phyloP scores from a whole-genome alignment of 2,797 vertebrate genomes.

The Sphenopsis melanotis region DNA sequence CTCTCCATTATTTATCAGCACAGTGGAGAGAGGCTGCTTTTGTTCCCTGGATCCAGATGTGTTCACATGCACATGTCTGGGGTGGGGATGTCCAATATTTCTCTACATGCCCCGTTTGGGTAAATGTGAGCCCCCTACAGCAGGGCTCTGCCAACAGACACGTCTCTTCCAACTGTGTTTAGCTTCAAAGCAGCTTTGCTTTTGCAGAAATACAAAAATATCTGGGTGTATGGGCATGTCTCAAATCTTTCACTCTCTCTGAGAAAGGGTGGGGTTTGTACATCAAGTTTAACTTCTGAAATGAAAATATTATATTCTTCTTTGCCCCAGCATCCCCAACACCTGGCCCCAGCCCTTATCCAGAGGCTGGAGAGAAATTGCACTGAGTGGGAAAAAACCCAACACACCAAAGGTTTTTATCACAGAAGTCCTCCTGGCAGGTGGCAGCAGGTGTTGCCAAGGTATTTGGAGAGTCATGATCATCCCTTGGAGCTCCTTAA shows the following conservation, averaged over 20 bases:
- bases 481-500: background rate
- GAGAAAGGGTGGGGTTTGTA: background rate
- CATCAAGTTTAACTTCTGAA: background rate
- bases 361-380: background rate
- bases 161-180: rapidly evolving
- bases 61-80: rapidly evolving
- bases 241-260: background rate
- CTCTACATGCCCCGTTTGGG: rapidly evolving
- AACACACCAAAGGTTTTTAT: background rate
- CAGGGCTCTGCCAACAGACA: rapidly evolving
- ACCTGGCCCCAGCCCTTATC: too few relatives aligned
- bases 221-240: background rate
- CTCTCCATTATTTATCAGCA: conserved; percentile 62
- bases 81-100: background rate
- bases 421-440: background rate
- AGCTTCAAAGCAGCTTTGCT: background rate
- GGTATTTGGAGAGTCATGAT: rapidly evolving
- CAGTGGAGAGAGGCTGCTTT: background rate
- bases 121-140: rapidly evolving
- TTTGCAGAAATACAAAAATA: background rate
- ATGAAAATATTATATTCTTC: rapidly evolving
- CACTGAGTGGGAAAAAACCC: rapidly evolving
- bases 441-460: background rate
- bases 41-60: conserved; percentile 15
- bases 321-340: background rate